These are phyloP conservation scores for Phylloscopus trochilus DNA, from an alignment of 2,113 vertebrate species.

Conservation along the genomic window DNA sequence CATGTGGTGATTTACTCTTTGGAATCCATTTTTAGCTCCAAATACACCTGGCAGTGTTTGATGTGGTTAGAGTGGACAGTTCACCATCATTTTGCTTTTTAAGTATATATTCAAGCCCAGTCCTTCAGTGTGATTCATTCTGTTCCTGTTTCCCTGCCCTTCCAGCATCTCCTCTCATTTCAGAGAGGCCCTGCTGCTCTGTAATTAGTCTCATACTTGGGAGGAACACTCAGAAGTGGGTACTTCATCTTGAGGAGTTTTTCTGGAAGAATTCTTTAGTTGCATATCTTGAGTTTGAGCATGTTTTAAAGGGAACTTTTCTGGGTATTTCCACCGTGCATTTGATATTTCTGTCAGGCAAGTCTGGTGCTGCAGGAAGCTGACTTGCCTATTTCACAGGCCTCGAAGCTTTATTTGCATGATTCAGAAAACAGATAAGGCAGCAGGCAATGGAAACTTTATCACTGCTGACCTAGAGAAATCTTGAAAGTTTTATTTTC, in stretches of 20 bases:
- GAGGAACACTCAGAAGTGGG: neutral
- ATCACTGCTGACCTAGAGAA: neutral
- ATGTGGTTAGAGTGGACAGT: neutral
- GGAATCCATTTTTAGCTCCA: neutral
- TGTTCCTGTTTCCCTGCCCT: neutral
- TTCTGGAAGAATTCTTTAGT: neutral
- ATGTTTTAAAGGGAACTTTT: neutral
- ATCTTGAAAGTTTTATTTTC: neutral
- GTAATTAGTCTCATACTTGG: neutral
- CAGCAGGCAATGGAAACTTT: neutral
- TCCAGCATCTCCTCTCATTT: neutral
- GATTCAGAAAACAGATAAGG: neutral
- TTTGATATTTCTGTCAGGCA: neutral
- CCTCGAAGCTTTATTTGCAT: neutral
- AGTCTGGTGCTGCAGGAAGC: neutral
- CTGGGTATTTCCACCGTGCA: neutral
- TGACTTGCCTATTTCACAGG: neutral
- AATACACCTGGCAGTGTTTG: neutral
- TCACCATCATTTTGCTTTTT: neutral
- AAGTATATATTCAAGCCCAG: neutral
- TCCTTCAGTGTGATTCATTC: neutral
- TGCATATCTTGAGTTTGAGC: neutral
- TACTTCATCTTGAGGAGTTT: neutral
- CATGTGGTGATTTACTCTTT: neutral
- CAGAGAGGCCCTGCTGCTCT: conserved; percentile 8